Evolutionary conservation across 2,888 invertebrate species (phyloP).

Genomic region (Mellilla xanthometata): DNA sequence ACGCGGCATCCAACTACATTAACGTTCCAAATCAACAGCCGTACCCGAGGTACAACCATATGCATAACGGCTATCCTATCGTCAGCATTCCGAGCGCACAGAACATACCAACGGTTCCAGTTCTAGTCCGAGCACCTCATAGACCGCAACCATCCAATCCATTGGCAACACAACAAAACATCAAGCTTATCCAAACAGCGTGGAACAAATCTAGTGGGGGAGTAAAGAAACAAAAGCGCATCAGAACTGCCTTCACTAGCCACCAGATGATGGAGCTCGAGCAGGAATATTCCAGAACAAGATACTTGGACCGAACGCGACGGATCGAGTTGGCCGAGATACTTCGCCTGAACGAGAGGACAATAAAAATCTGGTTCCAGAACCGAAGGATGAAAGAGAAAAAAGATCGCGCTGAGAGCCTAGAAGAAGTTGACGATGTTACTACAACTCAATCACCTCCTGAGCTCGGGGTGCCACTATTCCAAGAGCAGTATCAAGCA

Average conservation of each 20-base stretch:
- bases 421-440: constrained; percentile 51
- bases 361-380: constrained; percentile 93
- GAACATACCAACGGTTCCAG: constrained; percentile 15
- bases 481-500: constrained; percentile 40
- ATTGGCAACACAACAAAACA: constrained; percentile 26
- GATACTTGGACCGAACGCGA: constrained; percentile 87
- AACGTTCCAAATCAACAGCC: constrained; percentile 17
- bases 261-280: constrained; percentile 89
- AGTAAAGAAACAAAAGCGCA: constrained; percentile 80
- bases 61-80: constrained; percentile 19
- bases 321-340: constrained; percentile 83
- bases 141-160: constrained; percentile 13
- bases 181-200: constrained; percentile 30
- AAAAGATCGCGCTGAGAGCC: constrained; percentile 72
- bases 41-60: constrained; percentile 12
- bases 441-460: constrained; percentile 48
- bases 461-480: constrained; percentile 37
- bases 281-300: constrained; percentile 86
- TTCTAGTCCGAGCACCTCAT: constrained; percentile 19
- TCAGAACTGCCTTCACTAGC: constrained; percentile 90
- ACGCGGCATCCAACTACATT: constrained; percentile 27
- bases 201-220: constrained; percentile 39
- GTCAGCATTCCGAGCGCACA: constrained; percentile 24
- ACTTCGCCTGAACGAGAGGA: constrained; percentile 52
- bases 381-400: constrained; percentile 90